Conservation (phyloP, 2,797 vertebrate genomes). For the Gallinago stenura region DNA sequence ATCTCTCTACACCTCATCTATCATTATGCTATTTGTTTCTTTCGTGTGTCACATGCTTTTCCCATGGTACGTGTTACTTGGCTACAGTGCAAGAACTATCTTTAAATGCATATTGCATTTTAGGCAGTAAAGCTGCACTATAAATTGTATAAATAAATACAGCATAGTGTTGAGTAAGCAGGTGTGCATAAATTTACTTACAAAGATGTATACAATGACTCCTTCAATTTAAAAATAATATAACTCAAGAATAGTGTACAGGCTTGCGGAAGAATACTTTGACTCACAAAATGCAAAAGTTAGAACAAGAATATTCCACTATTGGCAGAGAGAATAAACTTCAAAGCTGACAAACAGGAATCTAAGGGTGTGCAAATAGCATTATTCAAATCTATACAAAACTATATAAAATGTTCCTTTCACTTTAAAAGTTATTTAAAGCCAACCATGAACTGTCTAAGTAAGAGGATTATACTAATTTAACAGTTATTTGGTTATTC, state of each 20-base stretch:
- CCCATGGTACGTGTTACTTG: not conserved
- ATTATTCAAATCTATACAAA: not conserved
- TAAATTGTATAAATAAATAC: not conserved
- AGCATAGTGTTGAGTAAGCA: not conserved
- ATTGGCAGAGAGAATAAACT: not conserved
- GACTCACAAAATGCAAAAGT: not conserved
- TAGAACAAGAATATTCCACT: not conserved
- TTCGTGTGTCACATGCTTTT: not conserved
- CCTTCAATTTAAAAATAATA: not conserved
- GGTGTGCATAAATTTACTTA: not conserved
- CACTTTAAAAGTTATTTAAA: not conserved
- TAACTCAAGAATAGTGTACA: not conserved
- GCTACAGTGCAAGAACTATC: not conserved
- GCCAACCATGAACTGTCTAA: not conserved
- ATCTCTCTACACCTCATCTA: not conserved
- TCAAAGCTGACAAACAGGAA: not conserved
- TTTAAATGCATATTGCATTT: not conserved
- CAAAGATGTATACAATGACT: not conserved
- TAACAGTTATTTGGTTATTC: not conserved
- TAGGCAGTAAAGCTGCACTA: not conserved
- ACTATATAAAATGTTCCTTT: not conserved
- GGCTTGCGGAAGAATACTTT: not conserved
- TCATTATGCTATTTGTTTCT: not conserved
- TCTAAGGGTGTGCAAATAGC: not conserved
- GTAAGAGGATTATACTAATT: not conserved